Conservation (phyloP, 1,140 invertebrate genomes). For the Aphelenchoides besseyi region DNA sequence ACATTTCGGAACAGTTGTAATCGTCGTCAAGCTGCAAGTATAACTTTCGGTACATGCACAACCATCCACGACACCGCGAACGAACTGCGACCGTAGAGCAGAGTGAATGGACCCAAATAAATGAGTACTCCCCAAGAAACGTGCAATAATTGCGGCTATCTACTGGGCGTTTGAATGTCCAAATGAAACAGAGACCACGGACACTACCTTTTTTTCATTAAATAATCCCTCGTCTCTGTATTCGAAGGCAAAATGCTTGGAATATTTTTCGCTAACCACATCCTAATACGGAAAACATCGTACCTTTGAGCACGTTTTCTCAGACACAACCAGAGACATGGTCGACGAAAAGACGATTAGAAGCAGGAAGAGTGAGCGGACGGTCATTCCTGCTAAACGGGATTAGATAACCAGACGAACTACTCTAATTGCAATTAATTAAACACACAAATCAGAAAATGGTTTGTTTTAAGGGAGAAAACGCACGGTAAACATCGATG, state of each 20-base stretch:
- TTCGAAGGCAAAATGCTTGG: no score
- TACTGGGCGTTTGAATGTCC: no score
- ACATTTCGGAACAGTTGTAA: slow-evolving; percentile 24
- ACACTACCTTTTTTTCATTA: no score
- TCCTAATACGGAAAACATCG: background rate
- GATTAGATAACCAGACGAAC: background rate
- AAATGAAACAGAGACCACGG: no score
- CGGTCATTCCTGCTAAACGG: background rate
- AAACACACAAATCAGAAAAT: background rate
- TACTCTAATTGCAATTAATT: background rate
- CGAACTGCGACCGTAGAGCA: background rate
- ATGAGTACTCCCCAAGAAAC: no score
- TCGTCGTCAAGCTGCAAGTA: slow-evolving; percentile 5
- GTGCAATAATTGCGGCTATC: no score
- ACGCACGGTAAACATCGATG: no score
- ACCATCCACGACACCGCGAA: background rate
- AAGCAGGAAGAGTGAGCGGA: background rate
- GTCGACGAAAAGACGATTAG: background rate
- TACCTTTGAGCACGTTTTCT: background rate
- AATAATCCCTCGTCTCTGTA: no score
- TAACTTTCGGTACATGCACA: slow-evolving; percentile 13
- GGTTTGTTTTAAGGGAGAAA: background rate
- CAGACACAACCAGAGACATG: background rate
- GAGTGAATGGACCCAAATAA: no score
- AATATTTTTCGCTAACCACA: no score